Evolutionary conservation across 2,113 vertebrate genomes (phyloP), one percentile per base, ranked within the genome.

Genomic region (Struthio camelus): DNA sequence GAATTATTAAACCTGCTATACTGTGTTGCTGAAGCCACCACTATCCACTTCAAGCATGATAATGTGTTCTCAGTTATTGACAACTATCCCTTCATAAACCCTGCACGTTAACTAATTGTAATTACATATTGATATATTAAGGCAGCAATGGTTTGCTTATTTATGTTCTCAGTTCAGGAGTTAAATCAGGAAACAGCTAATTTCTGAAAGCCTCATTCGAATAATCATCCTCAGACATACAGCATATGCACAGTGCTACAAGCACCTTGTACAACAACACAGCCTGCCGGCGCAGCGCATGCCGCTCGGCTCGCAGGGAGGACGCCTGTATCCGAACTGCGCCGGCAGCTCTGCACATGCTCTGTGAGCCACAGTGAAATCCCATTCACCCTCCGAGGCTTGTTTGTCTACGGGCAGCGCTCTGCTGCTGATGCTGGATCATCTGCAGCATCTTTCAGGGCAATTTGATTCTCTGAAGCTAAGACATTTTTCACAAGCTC

Each of bases 281-380:
- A 38, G 15, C 12, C 42, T 6, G 34, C 48, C 85, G 51, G 89
- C 19, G 15, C 46, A 34, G 70, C 80, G 67, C 73, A 87, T 89
- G 93, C 90, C 20, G 32, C 48, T 77, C 62, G 24, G 73, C 44
- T 59, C 89, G 44, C 80, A 80, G 93, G 14, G 22, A 89, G 54
- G 77, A 90, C 64, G 85, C 69, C 91, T 11, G 72, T 91, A 83
- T 69, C 87, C 87, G 54, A 79, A 80, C 96, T 94, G 97, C 85
- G 80, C 77, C 58, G 92, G 54, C 96, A 79, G 97, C 94, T 96
- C 88, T 36, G 98, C 98, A 98, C 98, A 98, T 98, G 98, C 99
- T 98, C 98, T 6, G 96, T 98, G 65, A 59, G 93, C 77, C 92
- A 85, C 80, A 48, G 81, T 86, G 85, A 62, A 92, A 91, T 96